Base-by-base conservation (phyloP, 1,140 invertebrate genomes). In the Eriosoma lanigerum region DNA sequence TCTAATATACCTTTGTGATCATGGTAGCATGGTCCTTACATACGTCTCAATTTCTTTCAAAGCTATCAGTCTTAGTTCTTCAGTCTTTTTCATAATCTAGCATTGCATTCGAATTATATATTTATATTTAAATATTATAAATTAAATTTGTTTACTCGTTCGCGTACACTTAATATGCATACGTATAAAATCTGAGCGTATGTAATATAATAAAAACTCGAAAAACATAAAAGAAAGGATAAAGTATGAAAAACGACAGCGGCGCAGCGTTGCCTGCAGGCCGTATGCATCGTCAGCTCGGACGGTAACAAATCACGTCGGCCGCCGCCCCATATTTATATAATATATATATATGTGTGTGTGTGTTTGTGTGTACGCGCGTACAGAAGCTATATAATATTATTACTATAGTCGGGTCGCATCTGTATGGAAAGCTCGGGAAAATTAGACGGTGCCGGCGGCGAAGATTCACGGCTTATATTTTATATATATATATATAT, bases 351-450 rank as follows among this genome's bases (percentile, higher is more conserved):
- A 38, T 38, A 38, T 8, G 3, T 38, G 8, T 38, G 8, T 38
- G 8, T 38, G 8, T 38, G 8, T 38, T 4, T 38, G 8, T 38
- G 8, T 38, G 8, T 38, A 38, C 32, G 3, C 32, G 32, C 8
- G n/a, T 38, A 50, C 44, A 29, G 68, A 24, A 24, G 64, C n/a
- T 32, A n/a, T 62, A 38, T 62, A 62, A 29, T 17, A 19, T 48
- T 24, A 24, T 24, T 44, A 29, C 13, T 44, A 29, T 38, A 38
- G 32, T 38, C 24, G 56, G 75, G 75, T 78, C 75, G 75, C 75
- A 78, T 78, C 75, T 78, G 75, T 62, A 29, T n/a, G 75, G 54
- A 76, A 78, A 78, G 75, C 75, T 78, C 75, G 75, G 24, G 75
- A 78, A 62, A 78, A 78, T 78, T 62, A 62, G 75, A 62, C 54